A percentile compares a stretch with the other conserved stretches of the same genome.
Conservation (phyloP, 2,797 vertebrate genomes). For the Etheostoma nigrum region DNA sequence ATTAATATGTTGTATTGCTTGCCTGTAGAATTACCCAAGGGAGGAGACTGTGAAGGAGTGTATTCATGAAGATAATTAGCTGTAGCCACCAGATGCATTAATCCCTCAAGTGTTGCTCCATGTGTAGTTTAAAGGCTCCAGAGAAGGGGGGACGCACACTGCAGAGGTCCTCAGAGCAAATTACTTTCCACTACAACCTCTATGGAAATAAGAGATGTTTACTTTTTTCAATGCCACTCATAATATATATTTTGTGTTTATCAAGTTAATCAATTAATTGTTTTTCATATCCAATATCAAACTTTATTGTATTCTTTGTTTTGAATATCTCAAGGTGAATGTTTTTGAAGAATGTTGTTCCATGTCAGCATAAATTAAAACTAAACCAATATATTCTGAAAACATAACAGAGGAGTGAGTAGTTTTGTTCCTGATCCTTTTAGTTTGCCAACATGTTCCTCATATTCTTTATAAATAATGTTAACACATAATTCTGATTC, state of each 20-base stretch:
- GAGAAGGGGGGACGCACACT: conserved; percentile 24
- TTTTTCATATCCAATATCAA: neutral
- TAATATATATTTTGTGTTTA: neutral
- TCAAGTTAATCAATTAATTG: too few relatives aligned
- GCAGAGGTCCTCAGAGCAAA: conserved; percentile 22
- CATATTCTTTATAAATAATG: neutral
- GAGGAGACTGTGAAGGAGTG: conserved; percentile 4
- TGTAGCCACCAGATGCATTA: conserved; percentile 20
- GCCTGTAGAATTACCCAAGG: conserved; percentile 4
- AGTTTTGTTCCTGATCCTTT: neutral
- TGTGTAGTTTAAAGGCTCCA: conserved; percentile 5
- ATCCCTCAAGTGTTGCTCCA: conserved; percentile 19
- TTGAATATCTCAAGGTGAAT: neutral
- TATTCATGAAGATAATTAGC: conserved; percentile 28
- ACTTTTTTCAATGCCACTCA: neutral
- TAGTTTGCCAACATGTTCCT: neutral
- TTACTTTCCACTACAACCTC: neutral
- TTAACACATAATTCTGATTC: too few relatives aligned
- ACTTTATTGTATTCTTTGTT: neutral
- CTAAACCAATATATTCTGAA: neutral
- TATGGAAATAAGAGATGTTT: neutral
- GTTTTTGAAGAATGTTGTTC: neutral
- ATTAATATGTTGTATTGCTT: conserved; percentile 20
- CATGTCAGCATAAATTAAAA: neutral
- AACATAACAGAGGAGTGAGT: neutral